phyloP scores from a whole-genome alignment of 1,140 invertebrate species.

The Zaprionus nigranus region DNA sequence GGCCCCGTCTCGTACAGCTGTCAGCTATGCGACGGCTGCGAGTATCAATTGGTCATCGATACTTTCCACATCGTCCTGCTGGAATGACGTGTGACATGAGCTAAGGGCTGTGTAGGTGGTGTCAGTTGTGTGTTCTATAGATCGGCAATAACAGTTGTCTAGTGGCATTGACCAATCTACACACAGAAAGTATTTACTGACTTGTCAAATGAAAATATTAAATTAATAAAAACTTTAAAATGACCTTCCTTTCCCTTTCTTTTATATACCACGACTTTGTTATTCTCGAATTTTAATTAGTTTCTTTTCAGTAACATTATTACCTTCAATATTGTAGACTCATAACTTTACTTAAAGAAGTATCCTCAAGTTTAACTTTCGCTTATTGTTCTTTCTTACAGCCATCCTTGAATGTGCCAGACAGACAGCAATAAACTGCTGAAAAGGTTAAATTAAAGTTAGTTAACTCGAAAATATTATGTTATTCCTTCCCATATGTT shows the following conservation, averaged over 20 bases:
- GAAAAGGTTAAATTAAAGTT: conserved; percentile 19
- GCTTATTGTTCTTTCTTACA: background rate
- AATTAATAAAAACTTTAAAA: too few relatives aligned
- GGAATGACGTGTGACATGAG: conserved; percentile 25
- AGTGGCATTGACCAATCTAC: background rate
- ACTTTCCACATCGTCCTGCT: conserved; percentile 33
- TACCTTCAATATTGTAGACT: background rate
- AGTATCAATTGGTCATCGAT: conserved; percentile 70
- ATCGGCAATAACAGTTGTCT: conserved; percentile 44
- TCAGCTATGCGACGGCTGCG: conserved; percentile 56
- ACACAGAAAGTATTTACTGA: background rate
- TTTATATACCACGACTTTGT: too few relatives aligned
- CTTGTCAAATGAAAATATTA: background rate
- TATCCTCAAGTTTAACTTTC: background rate
- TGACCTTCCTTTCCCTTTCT: too few relatives aligned
- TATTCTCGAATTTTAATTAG: too few relatives aligned
- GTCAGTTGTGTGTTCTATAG: background rate
- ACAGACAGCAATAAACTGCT: background rate
- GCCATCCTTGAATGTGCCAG: background rate
- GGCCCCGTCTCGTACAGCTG: conserved; percentile 63
- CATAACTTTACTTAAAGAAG: background rate
- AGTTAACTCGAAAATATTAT: background rate
- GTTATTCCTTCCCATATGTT: background rate
- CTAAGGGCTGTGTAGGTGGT: conserved; percentile 7
- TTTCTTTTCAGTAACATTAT: too few relatives aligned